Evolutionary conservation across 2,888 invertebrate genomes (phyloP), one percentile per base, ranked within the genome.

Genomic region (Drosophila falleni): DNA sequence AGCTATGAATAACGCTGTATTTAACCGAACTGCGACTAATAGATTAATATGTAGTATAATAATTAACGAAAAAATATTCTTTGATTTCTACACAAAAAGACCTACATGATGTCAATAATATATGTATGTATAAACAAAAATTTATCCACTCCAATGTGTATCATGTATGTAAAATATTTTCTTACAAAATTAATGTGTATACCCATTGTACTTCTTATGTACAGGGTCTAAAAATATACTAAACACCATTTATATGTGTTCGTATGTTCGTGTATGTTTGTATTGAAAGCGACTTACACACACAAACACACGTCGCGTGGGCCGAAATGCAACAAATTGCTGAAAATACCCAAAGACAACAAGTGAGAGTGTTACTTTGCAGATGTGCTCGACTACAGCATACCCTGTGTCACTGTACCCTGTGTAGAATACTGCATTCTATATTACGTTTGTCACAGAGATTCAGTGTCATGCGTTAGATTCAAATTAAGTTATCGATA

Each of bases 301-400:
- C 16, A 49, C 26, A 62, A 26, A 37, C 37, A 56, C 31, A 53
- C n/a, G 59, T 58, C 80, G 76, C 79, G 80, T 77, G 80, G 80
- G 76, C 37, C 41, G 68, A 47, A 62, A 49, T 68, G 64, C 64
- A 67, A 60, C 71, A 64, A 71, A 78, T 71, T 71, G 76, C 54
- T 79, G 59, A 53, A 50, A 71, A 58, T 66, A 56, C 62, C 49
- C 41, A 58, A 50, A 74, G 58, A 50, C 70, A 65, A 62, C 55
- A 63, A 59, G 71, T 67, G 33, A 49, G 37, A 50, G 42, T 55
- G 35, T 49, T 16, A 11, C 4, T 26, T n/a, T 3, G 8, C 5
- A 2, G 3, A 5, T 9, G n/a, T 29, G 16, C 4, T 33, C 26
- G 60, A 39, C 50, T 13, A 9, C 9, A 42, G 4, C 42, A 47